Conservation (phyloP, 2,113 vertebrate species). For the Gavia stellata region DNA sequence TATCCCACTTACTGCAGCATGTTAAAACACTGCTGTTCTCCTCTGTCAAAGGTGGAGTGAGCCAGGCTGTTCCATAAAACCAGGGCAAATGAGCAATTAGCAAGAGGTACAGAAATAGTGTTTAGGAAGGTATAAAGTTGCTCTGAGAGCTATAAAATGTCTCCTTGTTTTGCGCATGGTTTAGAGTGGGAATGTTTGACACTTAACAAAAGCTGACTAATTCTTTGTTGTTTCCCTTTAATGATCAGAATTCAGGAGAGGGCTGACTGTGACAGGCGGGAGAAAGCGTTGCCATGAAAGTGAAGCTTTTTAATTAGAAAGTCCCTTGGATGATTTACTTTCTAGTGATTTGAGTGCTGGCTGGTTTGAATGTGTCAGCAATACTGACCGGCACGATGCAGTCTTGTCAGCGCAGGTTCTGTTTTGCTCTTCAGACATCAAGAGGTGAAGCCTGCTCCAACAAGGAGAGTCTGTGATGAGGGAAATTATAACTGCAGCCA, state of each 20-base stretch:
- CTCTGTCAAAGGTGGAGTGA: background rate
- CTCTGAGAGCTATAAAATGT: conserved; percentile 30
- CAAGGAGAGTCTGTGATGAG: conserved; percentile 11
- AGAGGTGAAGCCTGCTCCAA: conserved; percentile 19
- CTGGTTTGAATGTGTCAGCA: background rate
- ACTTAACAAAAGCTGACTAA: conserved; percentile 24
- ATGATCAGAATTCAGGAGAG: background rate
- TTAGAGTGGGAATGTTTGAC: conserved; percentile 14
- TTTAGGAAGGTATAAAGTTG: conserved; percentile 27
- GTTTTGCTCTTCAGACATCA: background rate
- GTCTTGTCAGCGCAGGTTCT: conserved; percentile 1
- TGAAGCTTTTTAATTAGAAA: background rate
- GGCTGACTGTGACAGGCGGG: background rate
- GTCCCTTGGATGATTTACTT: conserved; percentile 32
- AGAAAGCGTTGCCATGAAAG: background rate
- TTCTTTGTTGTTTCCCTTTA: background rate
- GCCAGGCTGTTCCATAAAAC: background rate
- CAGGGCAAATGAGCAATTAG: conserved; percentile 25
- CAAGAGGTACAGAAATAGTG: background rate
- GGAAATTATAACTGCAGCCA: background rate
- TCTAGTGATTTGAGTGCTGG: background rate
- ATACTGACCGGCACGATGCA: background rate
- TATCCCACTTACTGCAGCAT: background rate
- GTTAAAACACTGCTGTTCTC: background rate
- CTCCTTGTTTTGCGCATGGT: background rate